These are phyloP conservation scores for Myotis findleyi DNA, from an alignment of 2,797 vertebrate genomes.

Conservation along the genomic window DNA sequence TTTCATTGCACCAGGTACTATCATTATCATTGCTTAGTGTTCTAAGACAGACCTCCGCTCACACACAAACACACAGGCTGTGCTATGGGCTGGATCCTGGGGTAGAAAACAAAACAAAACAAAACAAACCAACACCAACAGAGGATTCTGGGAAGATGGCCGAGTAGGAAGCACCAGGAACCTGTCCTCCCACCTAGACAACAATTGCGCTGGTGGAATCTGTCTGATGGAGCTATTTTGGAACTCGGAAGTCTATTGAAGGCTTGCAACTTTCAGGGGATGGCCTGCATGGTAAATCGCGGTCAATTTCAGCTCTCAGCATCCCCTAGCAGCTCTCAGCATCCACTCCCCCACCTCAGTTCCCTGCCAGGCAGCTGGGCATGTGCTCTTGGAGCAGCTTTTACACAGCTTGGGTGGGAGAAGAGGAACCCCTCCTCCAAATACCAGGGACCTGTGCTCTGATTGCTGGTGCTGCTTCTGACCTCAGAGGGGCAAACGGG, in stretches of 20 bases:
- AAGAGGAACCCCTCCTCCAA: not conserved
- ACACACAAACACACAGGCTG: slow-evolving; percentile 59
- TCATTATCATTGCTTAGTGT: slow-evolving; percentile 17
- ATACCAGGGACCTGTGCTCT: not conserved
- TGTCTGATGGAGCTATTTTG: not conserved
- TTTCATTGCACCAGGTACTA: not conserved
- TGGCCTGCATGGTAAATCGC: not conserved
- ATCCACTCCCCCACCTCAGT: not conserved
- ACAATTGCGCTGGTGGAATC: not conserved
- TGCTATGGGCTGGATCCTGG: not conserved
- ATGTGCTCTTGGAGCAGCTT: not conserved
- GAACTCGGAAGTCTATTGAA: not conserved
- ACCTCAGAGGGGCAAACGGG: not conserved
- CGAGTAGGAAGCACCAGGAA: not conserved
- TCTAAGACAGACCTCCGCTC: slow-evolving; percentile 41
- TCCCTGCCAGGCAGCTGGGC: not conserved
- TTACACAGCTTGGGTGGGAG: not conserved
- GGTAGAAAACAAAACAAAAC: not conserved
- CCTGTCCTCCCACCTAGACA: not conserved
- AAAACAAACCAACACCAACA: not conserved
- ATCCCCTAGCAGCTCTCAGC: not conserved
- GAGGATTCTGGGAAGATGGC: not conserved
- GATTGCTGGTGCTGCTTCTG: not conserved
- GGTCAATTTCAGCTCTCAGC: not conserved
- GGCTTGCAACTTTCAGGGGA: not conserved